These are phyloP conservation scores for Fregetta grallaria DNA, from an alignment of 2,113 vertebrate species.

Conservation along the genomic window DNA sequence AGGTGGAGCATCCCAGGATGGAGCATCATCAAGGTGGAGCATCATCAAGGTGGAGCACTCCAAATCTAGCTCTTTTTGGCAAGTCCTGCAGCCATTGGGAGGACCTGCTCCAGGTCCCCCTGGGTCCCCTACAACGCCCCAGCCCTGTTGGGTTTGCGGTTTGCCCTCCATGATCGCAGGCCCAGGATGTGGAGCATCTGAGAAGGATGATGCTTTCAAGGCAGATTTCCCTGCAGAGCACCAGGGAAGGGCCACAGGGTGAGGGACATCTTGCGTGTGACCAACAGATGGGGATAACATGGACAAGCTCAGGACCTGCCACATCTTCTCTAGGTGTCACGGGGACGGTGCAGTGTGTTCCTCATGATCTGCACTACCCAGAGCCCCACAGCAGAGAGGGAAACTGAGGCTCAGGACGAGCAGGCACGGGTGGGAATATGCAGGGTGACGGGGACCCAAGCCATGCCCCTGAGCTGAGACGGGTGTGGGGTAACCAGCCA, in stretches of 20 bases:
- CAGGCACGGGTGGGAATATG: accelerated
- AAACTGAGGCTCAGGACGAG: neutral
- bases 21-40: neutral
- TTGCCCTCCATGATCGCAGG: neutral
- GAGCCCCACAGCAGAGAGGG: neutral
- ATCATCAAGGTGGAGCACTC: neutral
- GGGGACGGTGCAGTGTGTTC: neutral
- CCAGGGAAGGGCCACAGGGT: no score
- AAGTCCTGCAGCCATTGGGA: accelerated
- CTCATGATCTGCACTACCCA: neutral
- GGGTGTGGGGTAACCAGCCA: accelerated
- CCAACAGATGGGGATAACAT: neutral
- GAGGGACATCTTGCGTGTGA: neutral
- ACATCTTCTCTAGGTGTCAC: neutral
- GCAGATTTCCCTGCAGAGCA: neutral
- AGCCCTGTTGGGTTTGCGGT: accelerated
- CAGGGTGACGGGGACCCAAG: neutral
- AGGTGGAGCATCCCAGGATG: neutral
- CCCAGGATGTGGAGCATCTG: neutral
- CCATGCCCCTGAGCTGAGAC: neutral
- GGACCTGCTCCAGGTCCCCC: neutral
- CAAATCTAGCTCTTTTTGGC: neutral
- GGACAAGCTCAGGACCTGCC: neutral
- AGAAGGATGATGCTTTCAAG: neutral
- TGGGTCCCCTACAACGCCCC: accelerated